phyloP scores from a whole-genome alignment of 2,797 vertebrate species.

The Manis pentadactyla region DNA sequence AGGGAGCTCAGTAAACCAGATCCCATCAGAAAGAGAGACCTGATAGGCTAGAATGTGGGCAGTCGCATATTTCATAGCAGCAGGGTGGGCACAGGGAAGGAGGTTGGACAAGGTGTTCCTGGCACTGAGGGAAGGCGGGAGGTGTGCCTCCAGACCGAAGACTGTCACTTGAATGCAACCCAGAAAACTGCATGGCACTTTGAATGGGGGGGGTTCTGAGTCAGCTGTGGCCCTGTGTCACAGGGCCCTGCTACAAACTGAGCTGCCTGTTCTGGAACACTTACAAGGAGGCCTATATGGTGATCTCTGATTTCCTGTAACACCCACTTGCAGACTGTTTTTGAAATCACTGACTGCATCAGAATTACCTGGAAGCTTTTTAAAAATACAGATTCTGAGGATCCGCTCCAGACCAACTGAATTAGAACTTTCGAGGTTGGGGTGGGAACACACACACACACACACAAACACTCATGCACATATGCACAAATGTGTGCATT shows the following conservation, averaged over 20 bases:
- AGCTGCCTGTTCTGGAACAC: background rate
- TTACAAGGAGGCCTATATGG: background rate
- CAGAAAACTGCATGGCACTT: background rate
- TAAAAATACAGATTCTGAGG: background rate
- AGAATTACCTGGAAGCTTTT: background rate
- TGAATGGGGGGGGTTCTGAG: background rate
- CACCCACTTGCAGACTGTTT: background rate
- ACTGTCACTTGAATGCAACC: background rate
- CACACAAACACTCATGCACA: background rate
- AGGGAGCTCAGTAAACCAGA: background rate
- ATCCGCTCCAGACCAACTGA: background rate
- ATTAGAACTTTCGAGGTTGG: background rate
- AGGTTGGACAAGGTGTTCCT: background rate
- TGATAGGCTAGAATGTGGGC: too few species aligned
- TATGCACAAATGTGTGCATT: background rate
- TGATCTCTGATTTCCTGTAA: background rate
- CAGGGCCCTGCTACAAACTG: background rate
- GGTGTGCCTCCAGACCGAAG: accelerated
- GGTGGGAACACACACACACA: background rate
- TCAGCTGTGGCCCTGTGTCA: background rate
- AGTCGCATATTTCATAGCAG: background rate
- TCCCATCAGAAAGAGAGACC: background rate
- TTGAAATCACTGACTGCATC: background rate
- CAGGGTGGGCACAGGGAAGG: background rate
- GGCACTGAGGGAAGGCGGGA: background rate